phyloP scores from a whole-genome alignment of 2,888 invertebrate genomes.

The Drosophila nigricruria region DNA sequence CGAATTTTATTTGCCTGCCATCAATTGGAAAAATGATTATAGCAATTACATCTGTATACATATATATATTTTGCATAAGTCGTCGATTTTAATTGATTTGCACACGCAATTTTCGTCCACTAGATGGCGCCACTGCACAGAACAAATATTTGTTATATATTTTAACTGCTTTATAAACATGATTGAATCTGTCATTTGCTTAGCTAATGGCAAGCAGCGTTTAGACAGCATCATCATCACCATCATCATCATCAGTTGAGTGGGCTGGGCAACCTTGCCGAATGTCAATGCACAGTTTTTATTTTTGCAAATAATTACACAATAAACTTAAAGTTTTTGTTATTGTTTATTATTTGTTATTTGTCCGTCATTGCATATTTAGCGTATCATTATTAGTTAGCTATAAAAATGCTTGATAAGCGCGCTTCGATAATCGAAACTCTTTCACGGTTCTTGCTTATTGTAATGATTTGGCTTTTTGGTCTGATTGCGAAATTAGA shows the following conservation, averaged over 20 bases:
- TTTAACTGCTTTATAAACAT: constrained; percentile 1
- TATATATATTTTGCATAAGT: constrained; percentile 12
- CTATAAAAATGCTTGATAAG: constrained; percentile 39
- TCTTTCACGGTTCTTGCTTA: neutral
- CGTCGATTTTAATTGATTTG: constrained; percentile 14
- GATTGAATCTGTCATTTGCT: constrained; percentile 48
- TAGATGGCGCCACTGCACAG: constrained; percentile 35
- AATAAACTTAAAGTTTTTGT: constrained; percentile 28
- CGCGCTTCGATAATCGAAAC: constrained; percentile 14
- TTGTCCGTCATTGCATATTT: constrained; percentile 33
- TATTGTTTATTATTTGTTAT: constrained; percentile 5
- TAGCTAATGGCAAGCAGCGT: constrained; percentile 10
- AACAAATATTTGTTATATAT: constrained; percentile 48
- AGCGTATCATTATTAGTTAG: constrained; percentile 35
- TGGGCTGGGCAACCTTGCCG: constrained; percentile 52
- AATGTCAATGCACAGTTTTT: constrained; percentile 54
- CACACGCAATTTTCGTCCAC: constrained; percentile 20
- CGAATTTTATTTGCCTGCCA: constrained; percentile 16
- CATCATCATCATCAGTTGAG: constrained; percentile 12
- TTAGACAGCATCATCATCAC: constrained; percentile 9
- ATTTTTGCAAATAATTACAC: constrained; percentile 53
- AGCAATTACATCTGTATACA: constrained; percentile 13
- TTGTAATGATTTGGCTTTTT: constrained; percentile 3
- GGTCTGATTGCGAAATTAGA: constrained; percentile 18
- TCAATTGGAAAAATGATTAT: constrained; percentile 29